These are phyloP conservation scores for Coenobita brevimanus DNA, from an alignment of 1,140 invertebrate genomes.

Conservation along the genomic window DNA sequence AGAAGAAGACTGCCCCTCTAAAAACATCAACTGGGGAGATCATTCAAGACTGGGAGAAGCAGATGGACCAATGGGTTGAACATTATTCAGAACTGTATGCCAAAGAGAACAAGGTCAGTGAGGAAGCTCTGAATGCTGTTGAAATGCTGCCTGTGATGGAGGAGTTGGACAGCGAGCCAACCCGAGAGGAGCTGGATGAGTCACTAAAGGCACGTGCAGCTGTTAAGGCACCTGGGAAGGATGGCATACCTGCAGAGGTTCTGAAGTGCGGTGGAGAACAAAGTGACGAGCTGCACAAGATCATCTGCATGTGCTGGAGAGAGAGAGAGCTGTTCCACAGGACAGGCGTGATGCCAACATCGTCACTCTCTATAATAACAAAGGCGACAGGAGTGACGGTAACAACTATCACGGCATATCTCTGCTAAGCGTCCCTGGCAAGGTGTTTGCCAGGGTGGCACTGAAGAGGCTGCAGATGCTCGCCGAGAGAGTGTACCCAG, in stretches of 20 bases:
- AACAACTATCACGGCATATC: slow-evolving; percentile 43
- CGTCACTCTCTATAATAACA: slow-evolving; percentile 38
- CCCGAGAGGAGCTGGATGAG: neutral
- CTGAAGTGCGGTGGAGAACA: slow-evolving; percentile 1
- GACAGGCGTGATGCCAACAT: slow-evolving; percentile 41
- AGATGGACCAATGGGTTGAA: neutral
- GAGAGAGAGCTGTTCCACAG: slow-evolving; percentile 24
- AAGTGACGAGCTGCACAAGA: neutral
- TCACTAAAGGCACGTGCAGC: neutral
- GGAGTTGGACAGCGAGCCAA: neutral
- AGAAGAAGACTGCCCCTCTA: slow-evolving; percentile 1
- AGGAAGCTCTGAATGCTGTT: neutral
- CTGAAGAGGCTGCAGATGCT: slow-evolving; percentile 4
- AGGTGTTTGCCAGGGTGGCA: slow-evolving; percentile 6
- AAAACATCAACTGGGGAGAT: neutral
- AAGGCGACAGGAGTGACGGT: slow-evolving; percentile 39
- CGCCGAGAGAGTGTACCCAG: neutral
- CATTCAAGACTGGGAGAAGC: neutral
- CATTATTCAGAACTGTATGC: neutral
- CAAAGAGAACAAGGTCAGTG: neutral
- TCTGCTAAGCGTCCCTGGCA: slow-evolving; percentile 25
- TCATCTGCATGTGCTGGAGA: slow-evolving; percentile 25
- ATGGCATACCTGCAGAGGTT: slow-evolving; percentile 15
- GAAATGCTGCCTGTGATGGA: neutral
- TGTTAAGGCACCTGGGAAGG: slow-evolving; percentile 21